Percentiles rank a stretch among this genome's conserved stretches.
Evolutionary conservation across 2,113 vertebrate genomes (phyloP).

Genomic region (Rhynchopsitta pachyrhyncha): DNA sequence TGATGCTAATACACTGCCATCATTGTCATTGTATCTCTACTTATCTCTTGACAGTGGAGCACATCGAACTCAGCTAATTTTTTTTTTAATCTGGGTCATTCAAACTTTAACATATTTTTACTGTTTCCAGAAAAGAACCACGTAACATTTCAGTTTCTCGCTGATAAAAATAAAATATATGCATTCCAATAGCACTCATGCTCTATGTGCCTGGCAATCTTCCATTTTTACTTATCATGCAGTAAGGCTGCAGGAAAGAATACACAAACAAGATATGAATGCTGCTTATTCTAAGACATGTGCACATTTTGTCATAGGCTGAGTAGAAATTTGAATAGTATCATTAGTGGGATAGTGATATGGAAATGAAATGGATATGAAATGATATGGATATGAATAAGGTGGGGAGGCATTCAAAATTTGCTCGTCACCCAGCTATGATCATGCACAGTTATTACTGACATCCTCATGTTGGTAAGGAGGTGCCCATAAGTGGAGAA

Average conservation of each 20-base stretch:
- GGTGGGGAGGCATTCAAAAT: neutral
- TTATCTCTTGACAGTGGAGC: neutral
- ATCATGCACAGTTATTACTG: neutral
- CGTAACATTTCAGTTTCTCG: neutral
- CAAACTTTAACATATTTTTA: neutral
- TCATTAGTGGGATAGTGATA: neutral
- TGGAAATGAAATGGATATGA: neutral
- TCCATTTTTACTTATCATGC: neutral
- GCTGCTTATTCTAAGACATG: neutral
- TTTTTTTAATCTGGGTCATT: neutral
- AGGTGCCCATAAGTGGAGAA: neutral
- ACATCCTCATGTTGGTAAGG: neutral
- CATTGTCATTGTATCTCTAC: neutral
- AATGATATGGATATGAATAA: neutral
- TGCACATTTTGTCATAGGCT: neutral
- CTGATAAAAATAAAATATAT: neutral
- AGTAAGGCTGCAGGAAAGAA: neutral
- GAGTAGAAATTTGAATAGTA: neutral
- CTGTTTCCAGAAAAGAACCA: neutral
- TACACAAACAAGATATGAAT: neutral
- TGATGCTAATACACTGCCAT: neutral
- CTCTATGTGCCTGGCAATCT: neutral
- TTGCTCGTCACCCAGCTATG: neutral
- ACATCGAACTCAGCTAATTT: neutral
- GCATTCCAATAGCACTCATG: neutral